A percentile compares a stretch with the other conserved stretches of the same genome.
phyloP scores from a whole-genome alignment of 2,888 invertebrate genomes.

The Coremacera marginata region DNA sequence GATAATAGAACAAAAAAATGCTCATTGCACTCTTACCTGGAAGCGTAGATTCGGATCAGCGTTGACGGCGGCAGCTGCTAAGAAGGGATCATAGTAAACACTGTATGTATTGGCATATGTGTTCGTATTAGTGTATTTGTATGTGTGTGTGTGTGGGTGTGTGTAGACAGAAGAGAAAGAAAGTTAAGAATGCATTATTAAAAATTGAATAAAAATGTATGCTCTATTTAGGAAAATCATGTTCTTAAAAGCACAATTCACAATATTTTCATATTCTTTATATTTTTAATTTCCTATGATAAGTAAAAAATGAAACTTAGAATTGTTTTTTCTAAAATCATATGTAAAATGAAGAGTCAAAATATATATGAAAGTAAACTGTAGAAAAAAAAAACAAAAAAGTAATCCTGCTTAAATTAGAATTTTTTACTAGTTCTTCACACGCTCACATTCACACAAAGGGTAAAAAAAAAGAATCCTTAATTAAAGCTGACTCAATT shows the following conservation, averaged over 20 bases:
- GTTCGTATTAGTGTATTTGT: not conserved
- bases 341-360: not conserved
- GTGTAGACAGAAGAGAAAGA: slow-evolving; percentile 25
- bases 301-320: slow-evolving; percentile 30
- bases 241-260: slow-evolving; percentile 68
- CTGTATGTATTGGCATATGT: slow-evolving; percentile 68
- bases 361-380: not conserved
- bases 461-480: not conserved
- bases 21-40: slow-evolving; percentile 78
- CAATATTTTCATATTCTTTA: slow-evolving; percentile 39
- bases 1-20: not conserved
- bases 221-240: slow-evolving; percentile 12
- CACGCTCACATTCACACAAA: slow-evolving; percentile 26
- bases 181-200: slow-evolving; percentile 15
- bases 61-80: slow-evolving; percentile 86
- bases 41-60: slow-evolving; percentile 91
- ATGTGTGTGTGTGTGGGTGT: not conserved
- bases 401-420: slow-evolving; percentile 12
- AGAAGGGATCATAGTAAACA: slow-evolving; percentile 96
- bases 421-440: not conserved
- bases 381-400: not conserved
- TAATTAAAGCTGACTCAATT: not conserved
- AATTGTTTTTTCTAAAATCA: slow-evolving; percentile 3
- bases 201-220: not conserved
- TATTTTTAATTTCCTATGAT: slow-evolving; percentile 24